These are phyloP conservation scores for Procavia capensis DNA, from an alignment of 2,113 vertebrate genomes.

Conservation along the genomic window DNA sequence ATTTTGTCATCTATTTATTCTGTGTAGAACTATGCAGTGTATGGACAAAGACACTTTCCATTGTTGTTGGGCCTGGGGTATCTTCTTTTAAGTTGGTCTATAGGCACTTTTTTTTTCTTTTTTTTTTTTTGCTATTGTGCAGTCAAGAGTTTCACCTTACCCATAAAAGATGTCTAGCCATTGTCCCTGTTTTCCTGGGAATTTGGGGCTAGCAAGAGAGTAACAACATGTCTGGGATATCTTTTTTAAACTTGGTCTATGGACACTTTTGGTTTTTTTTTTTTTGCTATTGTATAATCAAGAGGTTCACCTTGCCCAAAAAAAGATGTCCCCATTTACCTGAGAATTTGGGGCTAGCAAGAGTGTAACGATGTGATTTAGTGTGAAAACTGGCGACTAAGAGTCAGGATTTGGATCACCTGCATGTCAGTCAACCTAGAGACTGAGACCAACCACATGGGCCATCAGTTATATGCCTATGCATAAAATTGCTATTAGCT, in stretches of 20 bases:
- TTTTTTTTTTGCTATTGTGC: background rate
- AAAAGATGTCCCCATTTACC: background rate
- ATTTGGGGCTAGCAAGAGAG: background rate
- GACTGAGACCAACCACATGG: background rate
- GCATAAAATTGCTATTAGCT: background rate
- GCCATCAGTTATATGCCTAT: background rate
- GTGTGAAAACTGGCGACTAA: background rate
- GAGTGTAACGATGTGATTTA: background rate
- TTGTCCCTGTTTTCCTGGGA: background rate
- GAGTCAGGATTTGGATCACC: background rate
- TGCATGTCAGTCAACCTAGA: background rate
- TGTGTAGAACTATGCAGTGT: background rate
- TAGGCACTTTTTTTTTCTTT: background rate
- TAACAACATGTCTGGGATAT: too few species aligned
- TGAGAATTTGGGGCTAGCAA: background rate
- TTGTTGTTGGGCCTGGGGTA: too few species aligned
- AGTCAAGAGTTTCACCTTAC: background rate
- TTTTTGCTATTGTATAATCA: background rate
- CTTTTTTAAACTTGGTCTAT: background rate
- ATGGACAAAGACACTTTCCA: background rate
- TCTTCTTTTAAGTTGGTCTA: background rate
- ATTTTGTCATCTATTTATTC: background rate
- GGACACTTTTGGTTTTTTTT: too few species aligned
- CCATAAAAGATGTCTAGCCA: background rate
- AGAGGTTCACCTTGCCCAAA: background rate